These are phyloP conservation scores for Pimpla rufipes DNA, from an alignment of 2,888 invertebrate species.

Conservation along the genomic window DNA sequence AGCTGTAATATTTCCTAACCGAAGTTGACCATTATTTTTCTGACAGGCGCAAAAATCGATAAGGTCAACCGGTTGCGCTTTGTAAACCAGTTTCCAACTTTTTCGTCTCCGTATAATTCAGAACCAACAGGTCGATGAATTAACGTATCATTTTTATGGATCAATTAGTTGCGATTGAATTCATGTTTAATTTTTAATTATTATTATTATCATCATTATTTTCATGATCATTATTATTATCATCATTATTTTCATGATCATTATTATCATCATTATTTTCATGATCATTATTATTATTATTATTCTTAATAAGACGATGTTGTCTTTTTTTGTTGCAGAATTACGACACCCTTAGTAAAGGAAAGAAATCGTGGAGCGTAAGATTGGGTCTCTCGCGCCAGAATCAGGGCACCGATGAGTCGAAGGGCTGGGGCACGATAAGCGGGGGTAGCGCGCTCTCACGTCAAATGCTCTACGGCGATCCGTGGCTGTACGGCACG, in stretches of 20 bases:
- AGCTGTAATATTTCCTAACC: no score
- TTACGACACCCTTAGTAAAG: conserved; percentile 86
- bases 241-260: background rate
- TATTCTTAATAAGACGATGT: background rate
- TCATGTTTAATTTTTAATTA: background rate
- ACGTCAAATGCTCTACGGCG: conserved; percentile 89
- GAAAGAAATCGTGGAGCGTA: conserved; percentile 91
- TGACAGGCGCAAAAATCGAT: no score
- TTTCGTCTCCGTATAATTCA: no score
- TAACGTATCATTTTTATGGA: no score
- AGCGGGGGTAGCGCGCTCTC: conserved; percentile 91
- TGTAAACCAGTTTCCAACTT: no score
- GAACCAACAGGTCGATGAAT: no score
- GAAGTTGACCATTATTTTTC: no score
- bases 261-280: background rate
- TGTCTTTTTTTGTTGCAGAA: conserved; percentile 74
- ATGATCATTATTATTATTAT: background rate
- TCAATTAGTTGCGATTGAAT: background rate
- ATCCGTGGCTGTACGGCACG: conserved; percentile 94
- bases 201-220: background rate
- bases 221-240: background rate
- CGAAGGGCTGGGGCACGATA: conserved; percentile 84
- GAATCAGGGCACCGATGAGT: conserved; percentile 80
- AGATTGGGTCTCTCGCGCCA: conserved; percentile 88
- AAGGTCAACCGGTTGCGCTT: no score